Base-by-base conservation (phyloP, 2,113 vertebrate species). In the Corapipo altera region DNA sequence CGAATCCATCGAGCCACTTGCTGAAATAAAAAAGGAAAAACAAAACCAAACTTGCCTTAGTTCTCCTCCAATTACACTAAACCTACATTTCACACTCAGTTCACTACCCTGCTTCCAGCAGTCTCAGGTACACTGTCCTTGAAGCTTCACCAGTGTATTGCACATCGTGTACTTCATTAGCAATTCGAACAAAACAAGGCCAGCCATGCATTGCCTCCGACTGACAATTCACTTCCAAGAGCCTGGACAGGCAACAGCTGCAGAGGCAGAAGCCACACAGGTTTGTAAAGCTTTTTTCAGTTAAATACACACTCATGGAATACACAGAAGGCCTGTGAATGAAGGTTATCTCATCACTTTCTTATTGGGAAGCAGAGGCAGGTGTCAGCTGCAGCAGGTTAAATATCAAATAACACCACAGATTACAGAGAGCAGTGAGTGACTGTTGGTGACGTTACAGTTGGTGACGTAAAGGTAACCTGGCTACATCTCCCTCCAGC, bases 1-100 rank as follows among this genome's bases (percentile, higher is more conserved):
- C 0, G 99, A 98, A 96, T 99, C 99, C 98, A 98, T 97, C 1
- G 99, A 99, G 67, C 99, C 98, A n/a, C 98, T 99, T 74, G 98
- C 99, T 99, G 96, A 51, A 96, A 78, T 43, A 27, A 58, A 69
- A 64, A 64, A 69, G 9, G 8, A 41, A 26, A 66, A 71, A 9
- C 23, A 76, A 57, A 83, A 17, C 2, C 51, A 43, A 80, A 66
- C 11, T 33, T 32, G 8, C 13, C 13, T 65, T 44, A 74, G 16
- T 26, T 76, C 28, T 61, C 32, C n/a, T 67, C 27, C 59, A 72
- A 12, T 35, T 43, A 67, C 35, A 69, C 18, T 22, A 37, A 27
- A 85, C 85, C 23, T 28, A 41, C 46, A 23, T 80, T 74, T 80
- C 67, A 83, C 28, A 27, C 27, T 44, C 41, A 73, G 16, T n/a